Conservation (phyloP, 1,140 invertebrate species). For the Drosophila asahinai region DNA sequence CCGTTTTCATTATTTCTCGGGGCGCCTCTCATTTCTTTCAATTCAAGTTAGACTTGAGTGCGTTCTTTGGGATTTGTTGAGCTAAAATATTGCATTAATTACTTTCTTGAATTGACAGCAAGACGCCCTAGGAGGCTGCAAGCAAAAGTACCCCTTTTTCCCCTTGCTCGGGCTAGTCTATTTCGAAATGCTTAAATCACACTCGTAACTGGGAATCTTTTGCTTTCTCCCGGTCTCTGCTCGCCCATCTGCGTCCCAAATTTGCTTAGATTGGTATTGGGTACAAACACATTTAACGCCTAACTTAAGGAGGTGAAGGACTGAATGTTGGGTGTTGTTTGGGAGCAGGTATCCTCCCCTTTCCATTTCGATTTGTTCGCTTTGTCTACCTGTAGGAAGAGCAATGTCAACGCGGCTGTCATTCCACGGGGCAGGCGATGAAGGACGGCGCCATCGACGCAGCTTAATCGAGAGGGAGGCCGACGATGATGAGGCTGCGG, state of each 20-base stretch:
- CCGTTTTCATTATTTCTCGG: constrained; percentile 56
- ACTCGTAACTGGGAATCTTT: neutral
- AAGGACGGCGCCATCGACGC: constrained; percentile 49
- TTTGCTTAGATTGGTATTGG: constrained; percentile 39
- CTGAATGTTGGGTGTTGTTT: constrained; percentile 15
- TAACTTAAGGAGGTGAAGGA: constrained; percentile 33
- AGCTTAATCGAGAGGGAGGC: constrained; percentile 64
- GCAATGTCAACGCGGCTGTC: constrained; percentile 56
- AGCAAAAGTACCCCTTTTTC: neutral
- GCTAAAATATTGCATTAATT: constrained; percentile 65
- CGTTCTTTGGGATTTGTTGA: constrained; percentile 47
- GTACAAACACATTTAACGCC: constrained; percentile 71
- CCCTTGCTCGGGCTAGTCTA: neutral
- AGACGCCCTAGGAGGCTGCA: constrained; percentile 1
- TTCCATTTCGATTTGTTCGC: constrained; percentile 20
- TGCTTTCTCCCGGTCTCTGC: neutral
- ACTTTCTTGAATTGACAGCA: constrained; percentile 60
- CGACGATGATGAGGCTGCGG: constrained; percentile 21
- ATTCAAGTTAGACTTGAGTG: constrained; percentile 54
- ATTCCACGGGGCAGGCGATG: constrained; percentile 37
- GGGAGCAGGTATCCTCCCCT: neutral
- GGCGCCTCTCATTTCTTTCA: constrained; percentile 49
- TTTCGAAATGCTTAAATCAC: constrained; percentile 1
- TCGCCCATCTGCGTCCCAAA: constrained; percentile 2
- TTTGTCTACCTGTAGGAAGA: constrained; percentile 53